phyloP scores from a whole-genome alignment of 2,797 vertebrate species.

The Dryobates pubescens region DNA sequence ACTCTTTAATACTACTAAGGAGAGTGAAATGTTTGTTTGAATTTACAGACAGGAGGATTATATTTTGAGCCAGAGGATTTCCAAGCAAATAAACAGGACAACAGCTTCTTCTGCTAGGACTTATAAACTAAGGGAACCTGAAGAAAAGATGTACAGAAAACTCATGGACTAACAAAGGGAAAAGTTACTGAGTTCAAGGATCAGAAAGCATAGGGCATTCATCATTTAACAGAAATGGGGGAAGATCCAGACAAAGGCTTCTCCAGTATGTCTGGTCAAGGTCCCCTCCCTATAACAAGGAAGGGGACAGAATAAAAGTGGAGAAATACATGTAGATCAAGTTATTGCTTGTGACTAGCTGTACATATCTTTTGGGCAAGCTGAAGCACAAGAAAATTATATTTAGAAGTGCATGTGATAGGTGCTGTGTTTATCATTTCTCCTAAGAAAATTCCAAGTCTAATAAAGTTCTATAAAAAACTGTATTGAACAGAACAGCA shows the following conservation, averaged over 20 bases:
- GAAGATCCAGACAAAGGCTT: not conserved
- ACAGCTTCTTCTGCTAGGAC: not conserved
- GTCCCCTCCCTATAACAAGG: not conserved
- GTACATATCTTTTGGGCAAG: not conserved
- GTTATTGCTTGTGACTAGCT: not conserved
- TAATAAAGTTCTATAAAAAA: not conserved
- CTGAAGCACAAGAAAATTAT: not conserved
- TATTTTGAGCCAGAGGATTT: not conserved
- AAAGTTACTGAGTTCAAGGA: not conserved
- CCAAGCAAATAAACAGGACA: not conserved
- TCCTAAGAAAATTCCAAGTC: not conserved
- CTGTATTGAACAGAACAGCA: not conserved
- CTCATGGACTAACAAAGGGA: not conserved
- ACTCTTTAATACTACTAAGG: not conserved
- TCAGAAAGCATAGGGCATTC: not conserved
- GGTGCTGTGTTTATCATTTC: not conserved
- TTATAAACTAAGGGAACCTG: not conserved
- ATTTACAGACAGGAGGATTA: not conserved
- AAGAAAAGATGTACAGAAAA: not conserved
- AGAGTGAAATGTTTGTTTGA: not conserved
- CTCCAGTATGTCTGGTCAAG: not conserved
- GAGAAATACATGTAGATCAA: not conserved
- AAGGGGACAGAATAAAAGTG: not conserved
- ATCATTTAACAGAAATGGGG: not conserved
- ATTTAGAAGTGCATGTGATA: not conserved